Percentiles rank a stretch among this genome's conserved stretches.
Evolutionary conservation across 2,888 invertebrate genomes (phyloP).

Genomic region (Apamea anceps): DNA sequence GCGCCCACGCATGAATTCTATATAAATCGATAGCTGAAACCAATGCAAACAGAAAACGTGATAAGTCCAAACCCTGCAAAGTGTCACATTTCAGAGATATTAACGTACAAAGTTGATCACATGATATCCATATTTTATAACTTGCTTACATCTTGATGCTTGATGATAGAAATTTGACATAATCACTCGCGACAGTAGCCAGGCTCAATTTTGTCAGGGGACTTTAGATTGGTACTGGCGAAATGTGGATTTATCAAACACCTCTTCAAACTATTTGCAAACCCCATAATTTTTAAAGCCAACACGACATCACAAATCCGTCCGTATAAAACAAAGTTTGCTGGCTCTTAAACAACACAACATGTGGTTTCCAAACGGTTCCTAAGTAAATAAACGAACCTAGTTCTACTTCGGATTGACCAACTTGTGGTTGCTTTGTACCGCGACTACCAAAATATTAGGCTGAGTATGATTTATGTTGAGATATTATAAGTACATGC

Average conservation of each 20-base stretch:
- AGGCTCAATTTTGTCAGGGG: background rate
- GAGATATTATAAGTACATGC: slow-evolving; percentile 31
- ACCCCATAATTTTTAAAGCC: slow-evolving; percentile 30
- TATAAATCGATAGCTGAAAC: background rate
- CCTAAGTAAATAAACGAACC: slow-evolving; percentile 76
- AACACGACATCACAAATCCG: slow-evolving; percentile 36
- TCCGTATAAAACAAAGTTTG: slow-evolving; percentile 46
- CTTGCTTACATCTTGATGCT: background rate
- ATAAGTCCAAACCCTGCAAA: no score
- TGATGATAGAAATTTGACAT: no score
- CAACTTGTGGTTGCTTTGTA: slow-evolving; percentile 61
- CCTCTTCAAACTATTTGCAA: slow-evolving; percentile 1
- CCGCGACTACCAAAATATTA: slow-evolving; percentile 60
- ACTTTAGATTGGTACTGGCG: background rate
- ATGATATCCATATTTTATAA: background rate
- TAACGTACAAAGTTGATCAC: no score
- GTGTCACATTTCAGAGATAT: background rate
- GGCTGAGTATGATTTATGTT: slow-evolving; percentile 55
- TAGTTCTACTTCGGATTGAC: slow-evolving; percentile 55
- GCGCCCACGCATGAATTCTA: no score
- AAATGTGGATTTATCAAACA: background rate
- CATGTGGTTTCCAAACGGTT: slow-evolving; percentile 77
- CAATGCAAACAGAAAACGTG: no score
- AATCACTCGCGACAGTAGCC: background rate
- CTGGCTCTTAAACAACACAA: slow-evolving; percentile 67